Conservation (phyloP, 2,888 invertebrate species). For the Cephus pulcher region DNA sequence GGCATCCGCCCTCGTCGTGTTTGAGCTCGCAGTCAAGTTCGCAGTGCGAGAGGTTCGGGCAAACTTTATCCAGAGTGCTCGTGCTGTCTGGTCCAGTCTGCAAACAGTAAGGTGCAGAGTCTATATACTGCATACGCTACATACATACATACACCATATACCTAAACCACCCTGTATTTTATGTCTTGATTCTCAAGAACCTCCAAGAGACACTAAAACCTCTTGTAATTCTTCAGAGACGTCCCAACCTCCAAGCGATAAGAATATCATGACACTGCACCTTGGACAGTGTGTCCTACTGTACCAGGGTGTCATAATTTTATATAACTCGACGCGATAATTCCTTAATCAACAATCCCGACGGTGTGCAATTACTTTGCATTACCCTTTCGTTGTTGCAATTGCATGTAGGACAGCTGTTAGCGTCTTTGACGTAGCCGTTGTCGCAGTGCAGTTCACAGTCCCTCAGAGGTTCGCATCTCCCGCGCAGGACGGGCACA, state of each 20-base stretch:
- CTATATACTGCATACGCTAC: neutral
- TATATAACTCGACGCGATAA: neutral
- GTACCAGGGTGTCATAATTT: neutral
- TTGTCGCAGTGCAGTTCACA: conserved; percentile 48
- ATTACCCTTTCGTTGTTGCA: conserved; percentile 39
- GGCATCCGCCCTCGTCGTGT: conserved; percentile 51
- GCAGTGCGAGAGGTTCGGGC: conserved; percentile 46
- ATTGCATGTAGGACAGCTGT: conserved; percentile 47
- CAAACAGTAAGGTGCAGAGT: neutral
- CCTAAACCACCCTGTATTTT: neutral
- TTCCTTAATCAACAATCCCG: neutral
- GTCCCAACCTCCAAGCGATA: neutral
- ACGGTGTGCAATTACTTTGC: neutral
- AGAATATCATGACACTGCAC: neutral
- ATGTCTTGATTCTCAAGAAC: neutral
- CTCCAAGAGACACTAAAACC: neutral
- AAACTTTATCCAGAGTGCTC: conserved; percentile 32
- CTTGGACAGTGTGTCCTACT: neutral
- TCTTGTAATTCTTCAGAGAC: neutral
- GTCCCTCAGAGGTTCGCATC: conserved; percentile 34
- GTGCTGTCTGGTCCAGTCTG: neutral
- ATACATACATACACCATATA: neutral
- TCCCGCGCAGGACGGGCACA: conserved; percentile 7
- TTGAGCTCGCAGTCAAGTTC: conserved; percentile 42
- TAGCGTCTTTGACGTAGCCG: conserved; percentile 36